These are phyloP conservation scores for Ctenochaetus hawaiiensis DNA, from an alignment of 2,797 vertebrate species.

Conservation along the genomic window DNA sequence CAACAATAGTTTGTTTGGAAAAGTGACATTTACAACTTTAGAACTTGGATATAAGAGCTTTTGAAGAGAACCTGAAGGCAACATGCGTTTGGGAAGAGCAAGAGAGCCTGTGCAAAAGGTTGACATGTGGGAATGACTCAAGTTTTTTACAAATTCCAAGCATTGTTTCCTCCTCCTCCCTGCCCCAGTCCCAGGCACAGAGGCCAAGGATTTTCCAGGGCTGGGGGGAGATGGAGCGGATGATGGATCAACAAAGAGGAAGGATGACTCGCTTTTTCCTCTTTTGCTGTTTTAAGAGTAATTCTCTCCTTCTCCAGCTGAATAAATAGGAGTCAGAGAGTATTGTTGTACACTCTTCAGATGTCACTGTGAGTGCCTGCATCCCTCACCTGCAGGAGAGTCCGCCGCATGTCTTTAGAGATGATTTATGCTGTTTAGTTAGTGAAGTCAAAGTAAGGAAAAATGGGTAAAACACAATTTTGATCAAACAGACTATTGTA, in stretches of 20 bases:
- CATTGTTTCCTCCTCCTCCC: constrained; percentile 75
- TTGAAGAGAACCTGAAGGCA: constrained; percentile 45
- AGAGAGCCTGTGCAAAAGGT: constrained; percentile 56
- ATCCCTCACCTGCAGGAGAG: constrained; percentile 15
- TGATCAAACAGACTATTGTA: too few relatives aligned
- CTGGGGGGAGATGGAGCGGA: constrained; percentile 39
- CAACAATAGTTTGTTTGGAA: background rate
- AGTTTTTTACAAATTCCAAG: constrained; percentile 79
- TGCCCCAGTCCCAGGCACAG: constrained; percentile 38
- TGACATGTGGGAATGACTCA: constrained; percentile 81
- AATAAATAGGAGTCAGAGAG: constrained; percentile 33
- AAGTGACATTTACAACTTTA: constrained; percentile 10
- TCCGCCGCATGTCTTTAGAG: background rate
- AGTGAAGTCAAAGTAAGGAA: too few relatives aligned
- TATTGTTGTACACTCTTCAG: background rate
- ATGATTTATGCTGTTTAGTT: too few relatives aligned
- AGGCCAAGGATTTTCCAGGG: constrained; percentile 72
- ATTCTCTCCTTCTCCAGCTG: constrained; percentile 43
- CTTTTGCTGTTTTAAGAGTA: constrained; percentile 30
- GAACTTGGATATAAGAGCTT: background rate
- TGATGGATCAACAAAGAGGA: constrained; percentile 56
- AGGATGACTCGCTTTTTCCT: constrained; percentile 64
- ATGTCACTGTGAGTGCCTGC: background rate
- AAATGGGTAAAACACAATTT: too few relatives aligned
- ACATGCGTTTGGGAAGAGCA: constrained; percentile 32